Evolutionary conservation across 1,140 invertebrate genomes (phyloP), one percentile per base, ranked within the genome.

Genomic region (Phymorhynchus buccinoides): DNA sequence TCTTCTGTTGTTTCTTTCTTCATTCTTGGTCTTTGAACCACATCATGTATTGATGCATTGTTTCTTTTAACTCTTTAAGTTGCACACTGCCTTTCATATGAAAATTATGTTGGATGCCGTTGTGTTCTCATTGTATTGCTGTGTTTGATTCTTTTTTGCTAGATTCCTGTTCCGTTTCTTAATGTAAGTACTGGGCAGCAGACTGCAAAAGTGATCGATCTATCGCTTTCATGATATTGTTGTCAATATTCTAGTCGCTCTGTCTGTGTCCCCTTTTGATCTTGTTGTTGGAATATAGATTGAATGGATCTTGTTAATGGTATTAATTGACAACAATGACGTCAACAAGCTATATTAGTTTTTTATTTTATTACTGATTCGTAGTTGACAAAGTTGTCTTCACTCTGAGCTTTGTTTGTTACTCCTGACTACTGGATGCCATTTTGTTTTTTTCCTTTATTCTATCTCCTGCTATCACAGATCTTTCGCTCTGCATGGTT

Each of bases 141-240:
- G 68, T 75, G 73, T 75, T 75, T 75, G 73, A 79, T 83, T 83
- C 66, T 71, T 73, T 82, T 73, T 83, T 73, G 81, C 41, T 83
- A 83, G 81, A 83, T 83, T 83, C 81, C 81, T 83, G 81, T 83
- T 71, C 81, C 81, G 32, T 83, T 83, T 83, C 30, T 83, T 83
- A 83, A 62, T 71, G 81, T 83, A 83, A 83, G 81, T 83, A 83
- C 81, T 4, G 9, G 18, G 32, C 12, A 14, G 71, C 30, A 6
- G 14, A 73, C 12, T 39, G 56, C n/a, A 2, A 6, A 62, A 62
- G 14, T 62, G 14, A 62, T 27, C n/a, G 4, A 3, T 4, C 22
- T 12, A 27, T 62, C 12, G n/a, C 56, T 62, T 22, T 27, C 7
- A 62, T 62, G 56, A 62, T 62, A 62, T 62, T 62, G 56, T 62